phyloP scores from a whole-genome alignment of 1,140 invertebrate genomes.

The Drosophila parabipectinata region DNA sequence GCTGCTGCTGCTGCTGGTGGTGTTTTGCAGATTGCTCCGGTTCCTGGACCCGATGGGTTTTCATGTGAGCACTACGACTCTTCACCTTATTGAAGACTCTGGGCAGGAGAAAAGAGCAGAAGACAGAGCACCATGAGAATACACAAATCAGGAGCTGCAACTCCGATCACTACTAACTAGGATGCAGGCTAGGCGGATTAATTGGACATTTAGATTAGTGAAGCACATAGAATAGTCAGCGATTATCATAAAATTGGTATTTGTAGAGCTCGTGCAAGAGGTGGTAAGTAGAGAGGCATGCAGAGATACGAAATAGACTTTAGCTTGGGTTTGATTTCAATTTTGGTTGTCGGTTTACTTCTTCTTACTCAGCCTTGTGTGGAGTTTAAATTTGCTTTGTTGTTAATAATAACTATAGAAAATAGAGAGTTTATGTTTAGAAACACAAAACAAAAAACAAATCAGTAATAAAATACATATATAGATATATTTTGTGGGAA shows the following conservation, averaged over 20 bases:
- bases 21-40: conserved; percentile 84
- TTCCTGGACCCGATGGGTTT: conserved; percentile 94
- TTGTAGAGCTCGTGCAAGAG: conserved; percentile 33
- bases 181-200: conserved; percentile 32
- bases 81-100: conserved; percentile 99
- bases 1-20: conserved; percentile 40
- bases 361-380: conserved; percentile 77
- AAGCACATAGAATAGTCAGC: conserved; percentile 54
- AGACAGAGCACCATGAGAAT: conserved; percentile 33
- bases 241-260: conserved; percentile 7
- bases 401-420: conserved; percentile 64
- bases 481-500: conserved; percentile 27
- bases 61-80: conserved; percentile 99
- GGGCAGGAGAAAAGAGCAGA: conserved; percentile 71
- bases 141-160: conserved; percentile 9
- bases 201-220: conserved; percentile 52
- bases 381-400: conserved; percentile 72
- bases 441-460: conserved; percentile 39
- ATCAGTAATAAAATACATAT: conserved; percentile 36
- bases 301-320: conserved; percentile 49
- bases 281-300: conserved; percentile 42
- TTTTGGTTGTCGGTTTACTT: conserved; percentile 15
- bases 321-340: conserved; percentile 11
- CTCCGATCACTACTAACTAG: conserved; percentile 1
- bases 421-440: conserved; percentile 73